These are phyloP conservation scores for Falco rusticolus DNA, from an alignment of 2,797 vertebrate genomes.

Conservation along the genomic window DNA sequence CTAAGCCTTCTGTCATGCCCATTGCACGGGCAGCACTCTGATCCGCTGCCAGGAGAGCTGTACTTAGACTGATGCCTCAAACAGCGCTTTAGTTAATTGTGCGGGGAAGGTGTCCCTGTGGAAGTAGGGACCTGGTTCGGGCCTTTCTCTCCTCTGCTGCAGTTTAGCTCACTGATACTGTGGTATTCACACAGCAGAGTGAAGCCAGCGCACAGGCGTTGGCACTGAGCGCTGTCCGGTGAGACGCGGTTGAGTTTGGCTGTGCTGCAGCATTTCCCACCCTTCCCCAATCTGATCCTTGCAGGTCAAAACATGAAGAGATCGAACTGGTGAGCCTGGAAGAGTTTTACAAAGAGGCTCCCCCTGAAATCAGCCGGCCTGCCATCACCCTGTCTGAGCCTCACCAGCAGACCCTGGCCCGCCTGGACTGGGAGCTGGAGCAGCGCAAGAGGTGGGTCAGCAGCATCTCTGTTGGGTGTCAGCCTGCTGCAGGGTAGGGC, in stretches of 20 bases:
- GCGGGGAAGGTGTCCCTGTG: rapidly evolving
- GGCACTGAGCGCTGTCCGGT: neutral
- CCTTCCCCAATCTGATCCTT: neutral
- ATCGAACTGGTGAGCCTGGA: slow-evolving; percentile 92
- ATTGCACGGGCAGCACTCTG: rapidly evolving
- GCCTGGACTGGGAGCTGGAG: slow-evolving; percentile 97
- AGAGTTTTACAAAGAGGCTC: slow-evolving; percentile 92
- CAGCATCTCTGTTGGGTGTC: rapidly evolving
- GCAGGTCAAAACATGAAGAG: slow-evolving; percentile 97
- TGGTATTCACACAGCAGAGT: rapidly evolving
- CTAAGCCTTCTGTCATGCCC: rapidly evolving
- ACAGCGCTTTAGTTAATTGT: rapidly evolving
- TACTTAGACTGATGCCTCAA: neutral
- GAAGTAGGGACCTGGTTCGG: too few relatives aligned
- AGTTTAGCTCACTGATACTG: neutral
- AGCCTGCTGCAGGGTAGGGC: neutral
- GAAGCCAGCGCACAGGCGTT: rapidly evolving
- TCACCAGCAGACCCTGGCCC: slow-evolving; percentile 94
- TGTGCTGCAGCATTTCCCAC: neutral
- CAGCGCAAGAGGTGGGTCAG: slow-evolving; percentile 91
- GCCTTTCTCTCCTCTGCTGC: too few relatives aligned
- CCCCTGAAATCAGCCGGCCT: slow-evolving; percentile 88
- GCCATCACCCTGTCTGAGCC: slow-evolving; percentile 87
- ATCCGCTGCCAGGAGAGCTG: neutral
- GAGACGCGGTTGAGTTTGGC: rapidly evolving